phyloP scores from a whole-genome alignment of 2,113 vertebrate species.

The Numida meleagris region DNA sequence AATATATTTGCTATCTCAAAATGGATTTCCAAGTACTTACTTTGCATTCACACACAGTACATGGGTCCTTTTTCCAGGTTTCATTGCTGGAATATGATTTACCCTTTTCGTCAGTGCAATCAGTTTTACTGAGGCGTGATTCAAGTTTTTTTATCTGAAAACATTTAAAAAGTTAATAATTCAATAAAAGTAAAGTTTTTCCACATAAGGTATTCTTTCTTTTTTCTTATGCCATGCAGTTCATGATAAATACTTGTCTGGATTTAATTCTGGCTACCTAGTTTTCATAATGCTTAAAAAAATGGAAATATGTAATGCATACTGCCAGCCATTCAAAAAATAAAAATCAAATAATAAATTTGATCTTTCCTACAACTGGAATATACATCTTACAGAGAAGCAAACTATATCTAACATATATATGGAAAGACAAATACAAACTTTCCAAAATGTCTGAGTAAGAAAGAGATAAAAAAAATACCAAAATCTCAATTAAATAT shows the following conservation, averaged over 20 bases:
- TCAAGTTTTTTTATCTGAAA: conserved; percentile 95
- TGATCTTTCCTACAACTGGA: not conserved
- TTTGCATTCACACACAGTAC: conserved; percentile 90
- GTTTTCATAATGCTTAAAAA: not conserved
- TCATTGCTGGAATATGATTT: conserved; percentile 80
- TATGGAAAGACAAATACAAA: not conserved
- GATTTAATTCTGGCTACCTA: not conserved
- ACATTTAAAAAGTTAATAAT: not conserved
- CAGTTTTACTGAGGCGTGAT: conserved; percentile 87
- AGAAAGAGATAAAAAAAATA: not conserved
- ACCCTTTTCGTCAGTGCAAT: conserved; percentile 87
- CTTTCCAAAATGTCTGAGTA: not conserved
- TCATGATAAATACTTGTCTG: not conserved
- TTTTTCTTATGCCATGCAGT: not conserved
- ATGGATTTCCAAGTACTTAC: conserved; percentile 74
- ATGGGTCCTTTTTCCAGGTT: conserved; percentile 88
- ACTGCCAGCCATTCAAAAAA: not conserved
- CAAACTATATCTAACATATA: not conserved
- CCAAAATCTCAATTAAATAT: not conserved
- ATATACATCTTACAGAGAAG: not conserved
- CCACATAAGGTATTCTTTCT: not conserved
- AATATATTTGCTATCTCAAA: not conserved
- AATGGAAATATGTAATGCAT: not conserved
- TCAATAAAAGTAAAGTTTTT: not conserved
- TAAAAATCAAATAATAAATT: not conserved